Evolutionary conservation across 1,140 invertebrate species (phyloP).

Genomic region (Euura lappo): DNA sequence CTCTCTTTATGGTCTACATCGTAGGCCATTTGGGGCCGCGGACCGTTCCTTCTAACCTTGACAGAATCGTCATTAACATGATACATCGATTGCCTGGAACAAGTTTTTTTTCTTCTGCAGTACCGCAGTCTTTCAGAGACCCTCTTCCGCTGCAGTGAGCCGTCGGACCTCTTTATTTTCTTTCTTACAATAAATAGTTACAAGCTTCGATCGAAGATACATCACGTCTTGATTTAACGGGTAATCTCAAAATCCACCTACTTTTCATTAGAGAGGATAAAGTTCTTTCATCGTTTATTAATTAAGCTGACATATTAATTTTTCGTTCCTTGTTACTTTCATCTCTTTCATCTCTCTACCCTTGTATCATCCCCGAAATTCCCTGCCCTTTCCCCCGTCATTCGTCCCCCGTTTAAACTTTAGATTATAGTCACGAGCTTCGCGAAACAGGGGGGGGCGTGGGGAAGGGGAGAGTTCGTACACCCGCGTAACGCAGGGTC

Average conservation of each 20-base stretch:
- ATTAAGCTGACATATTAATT: no score
- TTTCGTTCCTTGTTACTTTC: background rate
- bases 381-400: background rate
- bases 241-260: background rate
- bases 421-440: background rate
- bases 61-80: constrained; percentile 40
- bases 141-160: no score
- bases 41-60: constrained; percentile 8
- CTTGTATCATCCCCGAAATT: no score
- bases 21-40: background rate
- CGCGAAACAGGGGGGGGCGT: background rate
- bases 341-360: background rate
- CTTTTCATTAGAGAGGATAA: background rate
- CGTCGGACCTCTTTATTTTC: no score
- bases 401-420: background rate
- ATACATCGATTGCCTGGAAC: constrained; percentile 26
- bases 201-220: no score
- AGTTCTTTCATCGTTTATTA: background rate
- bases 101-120: no score
- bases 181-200: no score
- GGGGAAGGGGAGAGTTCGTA: background rate
- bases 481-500: background rate
- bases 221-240: no score
- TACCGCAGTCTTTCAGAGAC: no score
- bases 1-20: background rate